These are phyloP conservation scores for Uria lomvia DNA, from an alignment of 2,113 vertebrate species.

Conservation along the genomic window DNA sequence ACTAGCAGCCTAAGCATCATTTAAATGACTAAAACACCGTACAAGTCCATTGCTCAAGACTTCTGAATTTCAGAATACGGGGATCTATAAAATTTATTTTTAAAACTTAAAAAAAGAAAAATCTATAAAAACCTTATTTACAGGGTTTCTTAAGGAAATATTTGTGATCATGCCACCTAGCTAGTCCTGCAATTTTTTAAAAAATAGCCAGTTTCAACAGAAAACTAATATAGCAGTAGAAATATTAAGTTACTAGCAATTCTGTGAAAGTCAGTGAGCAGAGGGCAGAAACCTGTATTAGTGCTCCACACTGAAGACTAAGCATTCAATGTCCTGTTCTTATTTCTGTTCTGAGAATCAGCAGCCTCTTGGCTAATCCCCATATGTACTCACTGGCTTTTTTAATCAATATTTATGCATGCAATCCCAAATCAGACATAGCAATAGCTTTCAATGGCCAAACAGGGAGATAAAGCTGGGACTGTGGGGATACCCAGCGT, in stretches of 20 bases:
- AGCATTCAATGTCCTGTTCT: not conserved
- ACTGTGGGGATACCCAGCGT: not conserved
- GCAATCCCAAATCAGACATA: not conserved
- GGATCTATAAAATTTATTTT: not conserved
- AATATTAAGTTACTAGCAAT: not conserved
- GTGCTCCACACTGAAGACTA: not conserved
- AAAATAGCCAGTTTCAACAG: not conserved
- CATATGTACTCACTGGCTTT: not conserved
- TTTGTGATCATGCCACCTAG: not conserved
- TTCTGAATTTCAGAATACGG: not conserved
- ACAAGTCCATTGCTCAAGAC: not conserved
- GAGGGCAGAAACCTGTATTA: not conserved
- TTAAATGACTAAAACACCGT: not conserved
- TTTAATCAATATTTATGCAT: not conserved
- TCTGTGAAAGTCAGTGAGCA: not conserved
- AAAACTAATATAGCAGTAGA: not conserved
- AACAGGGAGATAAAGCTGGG: not conserved
- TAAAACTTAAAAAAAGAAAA: not conserved
- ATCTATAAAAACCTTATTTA: not conserved
- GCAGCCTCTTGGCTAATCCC: not conserved
- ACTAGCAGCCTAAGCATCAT: not conserved
- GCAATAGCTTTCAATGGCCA: not conserved
- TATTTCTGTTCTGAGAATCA: not conserved
- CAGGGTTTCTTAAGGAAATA: not conserved
- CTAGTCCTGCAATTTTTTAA: not conserved